Evolutionary conservation across 2,888 invertebrate genomes (phyloP).

Genomic region (Apodemia duryi): DNA sequence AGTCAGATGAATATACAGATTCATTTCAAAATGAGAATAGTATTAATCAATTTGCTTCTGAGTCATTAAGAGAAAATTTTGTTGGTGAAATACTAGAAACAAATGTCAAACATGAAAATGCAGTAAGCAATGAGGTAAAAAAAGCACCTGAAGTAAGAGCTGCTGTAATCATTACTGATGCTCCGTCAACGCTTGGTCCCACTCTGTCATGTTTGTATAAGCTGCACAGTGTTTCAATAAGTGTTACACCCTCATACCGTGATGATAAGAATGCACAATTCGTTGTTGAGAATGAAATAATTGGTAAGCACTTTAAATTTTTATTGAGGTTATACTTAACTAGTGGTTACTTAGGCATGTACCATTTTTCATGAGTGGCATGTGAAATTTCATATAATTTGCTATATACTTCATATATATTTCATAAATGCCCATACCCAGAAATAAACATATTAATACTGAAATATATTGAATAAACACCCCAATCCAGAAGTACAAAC

Average conservation of each 20-base stretch:
- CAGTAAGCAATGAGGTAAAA: slow-evolving; percentile 41
- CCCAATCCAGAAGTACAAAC: too few relatives aligned
- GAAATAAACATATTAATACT: too few relatives aligned
- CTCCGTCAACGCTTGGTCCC: slow-evolving; percentile 47
- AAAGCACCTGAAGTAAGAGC: slow-evolving; percentile 49
- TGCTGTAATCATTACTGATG: slow-evolving; percentile 41
- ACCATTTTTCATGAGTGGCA: too few relatives aligned
- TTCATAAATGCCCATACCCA: too few relatives aligned
- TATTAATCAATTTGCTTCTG: slow-evolving; percentile 41
- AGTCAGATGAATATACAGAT: slow-evolving; percentile 48
- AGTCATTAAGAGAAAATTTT: slow-evolving; percentile 41
- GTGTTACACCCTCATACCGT: slow-evolving; percentile 59
- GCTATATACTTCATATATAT: too few relatives aligned
- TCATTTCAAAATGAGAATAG: slow-evolving; percentile 37
- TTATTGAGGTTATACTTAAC: too few relatives aligned
- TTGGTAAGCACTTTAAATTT: slow-evolving; percentile 44
- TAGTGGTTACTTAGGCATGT: too few relatives aligned
- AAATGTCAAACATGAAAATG: slow-evolving; percentile 49
- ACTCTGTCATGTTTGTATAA: slow-evolving; percentile 63
- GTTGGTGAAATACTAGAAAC: slow-evolving; percentile 44
- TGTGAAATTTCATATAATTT: too few relatives aligned
- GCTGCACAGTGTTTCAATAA: slow-evolving; percentile 55
- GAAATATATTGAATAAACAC: too few relatives aligned
- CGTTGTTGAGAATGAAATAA: slow-evolving; percentile 57
- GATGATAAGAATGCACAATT: slow-evolving; percentile 58